A percentile compares a stretch with the other conserved stretches of the same genome.
Evolutionary conservation across 1,140 invertebrate species (phyloP).

Genomic region (Macrotrachela quadricornifera): DNA sequence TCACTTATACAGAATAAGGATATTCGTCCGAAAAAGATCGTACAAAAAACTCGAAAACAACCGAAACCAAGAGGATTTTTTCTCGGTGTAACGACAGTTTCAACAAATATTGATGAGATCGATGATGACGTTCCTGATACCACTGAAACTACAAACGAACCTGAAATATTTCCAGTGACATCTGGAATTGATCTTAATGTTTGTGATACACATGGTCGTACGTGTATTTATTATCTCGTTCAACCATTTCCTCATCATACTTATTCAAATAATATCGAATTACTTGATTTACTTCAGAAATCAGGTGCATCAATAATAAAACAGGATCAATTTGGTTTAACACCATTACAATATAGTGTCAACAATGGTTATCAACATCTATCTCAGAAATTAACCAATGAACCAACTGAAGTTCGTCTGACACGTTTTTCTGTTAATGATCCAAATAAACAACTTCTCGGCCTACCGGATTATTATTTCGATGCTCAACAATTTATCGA

Average conservation of each 20-base stretch:
- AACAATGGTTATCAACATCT: slow-evolving; percentile 13
- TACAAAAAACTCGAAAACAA: not conserved
- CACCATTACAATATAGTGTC: slow-evolving; percentile 18
- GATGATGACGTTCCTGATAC: too few species aligned
- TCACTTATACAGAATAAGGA: too few species aligned
- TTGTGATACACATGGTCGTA: slow-evolving; percentile 27
- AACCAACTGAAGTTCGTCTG: too few species aligned
- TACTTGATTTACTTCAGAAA: slow-evolving; percentile 23
- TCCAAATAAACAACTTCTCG: not conserved
- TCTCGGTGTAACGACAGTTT: not conserved
- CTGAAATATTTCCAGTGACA: too few species aligned
- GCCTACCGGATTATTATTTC: too few species aligned
- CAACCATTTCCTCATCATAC: slow-evolving; percentile 23
- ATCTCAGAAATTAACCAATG: too few species aligned
- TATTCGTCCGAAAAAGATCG: too few species aligned
- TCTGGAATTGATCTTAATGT: slow-evolving; percentile 21
- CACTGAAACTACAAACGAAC: too few species aligned
- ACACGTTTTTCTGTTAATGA: too few species aligned
- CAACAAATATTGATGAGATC: too few species aligned
- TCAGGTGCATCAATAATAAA: slow-evolving; percentile 19
- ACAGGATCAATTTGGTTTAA: slow-evolving; percentile 19
- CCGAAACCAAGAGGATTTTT: not conserved
- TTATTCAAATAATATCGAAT: slow-evolving; percentile 22
- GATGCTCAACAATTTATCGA: too few species aligned
- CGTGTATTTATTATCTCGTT: slow-evolving; percentile 31